Base-by-base conservation (phyloP, 2,888 invertebrate species). In the Ichneumon xanthorius region DNA sequence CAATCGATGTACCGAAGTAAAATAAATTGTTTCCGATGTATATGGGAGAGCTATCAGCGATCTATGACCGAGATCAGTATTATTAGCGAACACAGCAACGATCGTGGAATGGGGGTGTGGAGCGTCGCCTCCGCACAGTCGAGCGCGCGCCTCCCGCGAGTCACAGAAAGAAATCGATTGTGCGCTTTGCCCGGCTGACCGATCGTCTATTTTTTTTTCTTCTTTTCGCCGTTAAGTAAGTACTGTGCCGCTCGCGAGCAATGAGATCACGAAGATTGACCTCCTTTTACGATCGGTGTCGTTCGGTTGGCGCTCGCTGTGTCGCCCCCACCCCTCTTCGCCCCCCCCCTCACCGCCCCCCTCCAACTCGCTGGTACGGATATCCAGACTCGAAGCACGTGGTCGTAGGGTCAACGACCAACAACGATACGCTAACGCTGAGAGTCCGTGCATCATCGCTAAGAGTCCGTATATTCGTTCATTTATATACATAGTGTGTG, bases 261-360 rank as follows among this genome's bases (percentile, higher is more conserved):
- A 82, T 71, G 85, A 79, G 85, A 85, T 82, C 79, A 79, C 82
- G 79, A 85, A 82, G 85, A 85, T 85, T 85, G 85, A 85, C 85
- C 85, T 80, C 85, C 76, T 85, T 85, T 82, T 82, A 82, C 82
- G 82, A 85, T 85, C 85, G 75, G 76, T 80, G 82, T 75, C 76
- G 71, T 68, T 81, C 40, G 63, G 80, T 71, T 53, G 71, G 45
- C 77, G 82, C 73, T 55, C n/a, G 48, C 58, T 48, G 65, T 11
- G 26, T 68, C n/a, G 16, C 53, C 45, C 16, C 11, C 45, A 45
- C 19, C 40, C 19, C 9, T 72, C 14, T 33, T 16, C 33, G 16
- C 30, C 11, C 45, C 40, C 40, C 16, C 37, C 61, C 67, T 61
- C 37, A 1, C 26, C 26, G 26, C 26, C 26, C 63, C 26, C 4